Evolutionary conservation across 2,797 vertebrate species (phyloP).

Genomic region (Sebastes kiyomatsui): DNA sequence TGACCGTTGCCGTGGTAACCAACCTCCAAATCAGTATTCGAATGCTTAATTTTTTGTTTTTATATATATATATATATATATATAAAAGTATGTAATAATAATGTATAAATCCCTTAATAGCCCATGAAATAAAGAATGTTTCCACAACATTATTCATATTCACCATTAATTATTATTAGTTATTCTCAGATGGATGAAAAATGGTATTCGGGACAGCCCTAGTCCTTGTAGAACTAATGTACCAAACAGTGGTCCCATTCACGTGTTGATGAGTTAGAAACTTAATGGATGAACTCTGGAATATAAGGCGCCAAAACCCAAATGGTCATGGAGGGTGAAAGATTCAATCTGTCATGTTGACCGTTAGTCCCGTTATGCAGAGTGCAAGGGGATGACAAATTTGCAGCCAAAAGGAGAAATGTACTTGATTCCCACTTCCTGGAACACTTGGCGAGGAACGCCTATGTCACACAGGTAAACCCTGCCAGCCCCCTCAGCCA

Average conservation of each 20-base stretch:
- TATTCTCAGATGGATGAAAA: too few relatives aligned
- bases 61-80: too few relatives aligned
- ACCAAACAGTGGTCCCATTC: constrained; percentile 33
- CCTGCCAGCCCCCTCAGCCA: constrained; percentile 90
- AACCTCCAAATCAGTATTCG: too few relatives aligned
- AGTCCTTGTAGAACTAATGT: constrained; percentile 8
- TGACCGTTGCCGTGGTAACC: too few relatives aligned
- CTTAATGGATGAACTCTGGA: constrained; percentile 33
- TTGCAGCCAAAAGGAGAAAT: constrained; percentile 98
- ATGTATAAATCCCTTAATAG: too few relatives aligned
- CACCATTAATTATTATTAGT: too few relatives aligned
- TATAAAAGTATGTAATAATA: too few relatives aligned
- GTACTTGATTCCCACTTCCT: constrained; percentile 96
- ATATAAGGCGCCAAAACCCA: constrained; percentile 64
- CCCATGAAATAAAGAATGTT: too few relatives aligned
- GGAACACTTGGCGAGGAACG: constrained; percentile 93
- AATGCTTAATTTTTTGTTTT: too few relatives aligned
- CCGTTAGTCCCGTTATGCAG: constrained; percentile 78
- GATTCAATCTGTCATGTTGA: constrained; percentile 17
- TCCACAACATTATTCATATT: too few relatives aligned
- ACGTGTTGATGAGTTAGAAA: constrained; percentile 23
- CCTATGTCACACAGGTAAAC: constrained; percentile 98
- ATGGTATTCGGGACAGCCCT: too few relatives aligned
- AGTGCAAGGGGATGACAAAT: constrained; percentile 96
- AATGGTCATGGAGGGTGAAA: constrained; percentile 46